These are phyloP conservation scores for Gryllus longicercus DNA, from an alignment of 2,888 invertebrate genomes.

Conservation along the genomic window DNA sequence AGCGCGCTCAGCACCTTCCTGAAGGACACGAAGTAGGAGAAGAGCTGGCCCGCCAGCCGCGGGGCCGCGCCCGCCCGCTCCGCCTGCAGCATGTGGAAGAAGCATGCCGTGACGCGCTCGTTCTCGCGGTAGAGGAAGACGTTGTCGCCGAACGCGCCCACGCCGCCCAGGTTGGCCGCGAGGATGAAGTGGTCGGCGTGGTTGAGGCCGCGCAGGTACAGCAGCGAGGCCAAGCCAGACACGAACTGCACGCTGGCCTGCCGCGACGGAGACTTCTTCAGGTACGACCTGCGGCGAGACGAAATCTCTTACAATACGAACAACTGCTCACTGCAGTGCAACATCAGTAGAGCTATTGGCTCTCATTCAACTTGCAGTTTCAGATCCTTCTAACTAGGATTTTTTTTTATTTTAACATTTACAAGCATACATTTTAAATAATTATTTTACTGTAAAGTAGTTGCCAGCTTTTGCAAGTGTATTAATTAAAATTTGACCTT, in stretches of 20 bases:
- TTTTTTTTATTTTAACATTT: too few relatives aligned
- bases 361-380: too few relatives aligned
- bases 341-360: too few relatives aligned
- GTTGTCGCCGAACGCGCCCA: not conserved
- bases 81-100: not conserved
- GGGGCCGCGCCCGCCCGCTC: not conserved
- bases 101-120: not conserved
- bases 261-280: not conserved
- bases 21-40: not conserved
- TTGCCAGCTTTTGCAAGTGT: too few relatives aligned
- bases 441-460: too few relatives aligned
- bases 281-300: not conserved
- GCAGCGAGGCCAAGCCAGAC: not conserved
- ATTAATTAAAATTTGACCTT: too few relatives aligned
- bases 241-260: not conserved
- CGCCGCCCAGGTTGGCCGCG: not conserved
- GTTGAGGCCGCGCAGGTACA: not conserved
- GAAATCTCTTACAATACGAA: too few relatives aligned
- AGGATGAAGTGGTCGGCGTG: not conserved
- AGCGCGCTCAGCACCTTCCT: not conserved
- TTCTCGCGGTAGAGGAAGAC: not conserved
- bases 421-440: too few relatives aligned
- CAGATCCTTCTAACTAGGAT: too few relatives aligned
- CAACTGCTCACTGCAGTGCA: too few relatives aligned
- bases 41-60: not conserved